These are phyloP conservation scores for Scomber scombrus DNA, from an alignment of 2,113 vertebrate genomes.

Conservation along the genomic window DNA sequence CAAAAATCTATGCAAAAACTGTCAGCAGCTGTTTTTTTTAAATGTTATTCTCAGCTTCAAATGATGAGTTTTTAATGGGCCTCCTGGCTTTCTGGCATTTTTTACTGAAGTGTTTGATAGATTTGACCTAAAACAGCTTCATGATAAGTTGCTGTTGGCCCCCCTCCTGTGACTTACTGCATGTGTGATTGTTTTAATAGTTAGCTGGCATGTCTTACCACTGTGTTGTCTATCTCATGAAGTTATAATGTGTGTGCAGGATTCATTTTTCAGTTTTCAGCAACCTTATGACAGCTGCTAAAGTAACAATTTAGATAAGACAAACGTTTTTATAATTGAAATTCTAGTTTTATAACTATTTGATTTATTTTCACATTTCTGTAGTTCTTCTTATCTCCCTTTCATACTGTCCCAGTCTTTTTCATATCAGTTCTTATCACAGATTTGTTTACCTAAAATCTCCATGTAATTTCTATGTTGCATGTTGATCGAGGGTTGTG, in stretches of 20 bases:
- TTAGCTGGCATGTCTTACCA: not conserved
- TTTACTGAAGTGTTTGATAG: not conserved
- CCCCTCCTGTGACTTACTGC: not conserved
- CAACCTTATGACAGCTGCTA: not conserved
- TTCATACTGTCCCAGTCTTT: no score
- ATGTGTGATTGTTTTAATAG: not conserved
- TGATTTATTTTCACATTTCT: no score
- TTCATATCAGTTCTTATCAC: no score
- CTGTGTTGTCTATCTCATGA: not conserved
- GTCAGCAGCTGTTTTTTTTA: not conserved
- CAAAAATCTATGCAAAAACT: not conserved
- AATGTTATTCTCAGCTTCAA: not conserved
- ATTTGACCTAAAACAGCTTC: not conserved
- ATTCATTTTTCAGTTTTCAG: not conserved
- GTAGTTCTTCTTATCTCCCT: no score
- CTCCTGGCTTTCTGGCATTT: no score
- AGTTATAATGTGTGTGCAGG: not conserved
- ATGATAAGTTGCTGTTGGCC: not conserved
- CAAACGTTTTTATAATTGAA: no score
- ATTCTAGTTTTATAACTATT: no score
- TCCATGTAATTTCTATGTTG: no score
- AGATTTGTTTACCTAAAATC: no score
- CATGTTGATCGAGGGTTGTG: no score
- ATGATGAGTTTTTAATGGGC: not conserved
- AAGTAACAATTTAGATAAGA: no score